These are phyloP conservation scores for Leuciscus waleckii DNA, from an alignment of 2,797 vertebrate genomes.

Conservation along the genomic window DNA sequence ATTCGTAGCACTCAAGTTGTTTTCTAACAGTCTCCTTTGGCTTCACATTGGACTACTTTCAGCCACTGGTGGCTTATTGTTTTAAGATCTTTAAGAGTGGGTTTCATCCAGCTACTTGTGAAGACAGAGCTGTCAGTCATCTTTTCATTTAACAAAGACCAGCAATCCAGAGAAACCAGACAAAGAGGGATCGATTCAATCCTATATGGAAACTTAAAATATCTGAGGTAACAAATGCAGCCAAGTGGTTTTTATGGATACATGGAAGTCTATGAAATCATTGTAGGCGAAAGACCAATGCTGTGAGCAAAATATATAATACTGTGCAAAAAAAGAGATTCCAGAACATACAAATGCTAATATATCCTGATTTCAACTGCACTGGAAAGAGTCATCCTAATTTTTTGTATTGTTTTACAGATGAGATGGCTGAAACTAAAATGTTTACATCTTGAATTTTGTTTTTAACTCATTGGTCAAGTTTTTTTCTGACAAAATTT, in stretches of 20 bases:
- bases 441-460: too few relatives aligned
- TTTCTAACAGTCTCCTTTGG: conserved; percentile 55
- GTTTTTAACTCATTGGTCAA: neutral
- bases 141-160: conserved; percentile 37
- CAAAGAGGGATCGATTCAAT: neutral
- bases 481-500: neutral
- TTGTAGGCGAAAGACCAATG: conserved; percentile 17
- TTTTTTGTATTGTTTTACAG: neutral
- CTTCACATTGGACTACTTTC: conserved; percentile 19
- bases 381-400: neutral
- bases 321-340: neutral
- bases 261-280: conserved; percentile 20
- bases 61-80: conserved; percentile 42
- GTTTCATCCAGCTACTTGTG: conserved; percentile 38
- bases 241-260: conserved; percentile 23
- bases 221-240: neutral
- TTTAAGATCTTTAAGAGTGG: conserved; percentile 25
- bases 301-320: neutral
- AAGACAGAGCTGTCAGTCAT: conserved; percentile 31
- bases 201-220: conserved; percentile 9
- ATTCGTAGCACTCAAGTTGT: conserved; percentile 34
- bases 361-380: neutral
- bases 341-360: neutral
- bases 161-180: conserved; percentile 33
- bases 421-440: neutral